These are phyloP conservation scores for Salvator merianae DNA, from an alignment of 2,113 vertebrate genomes.

Conservation along the genomic window DNA sequence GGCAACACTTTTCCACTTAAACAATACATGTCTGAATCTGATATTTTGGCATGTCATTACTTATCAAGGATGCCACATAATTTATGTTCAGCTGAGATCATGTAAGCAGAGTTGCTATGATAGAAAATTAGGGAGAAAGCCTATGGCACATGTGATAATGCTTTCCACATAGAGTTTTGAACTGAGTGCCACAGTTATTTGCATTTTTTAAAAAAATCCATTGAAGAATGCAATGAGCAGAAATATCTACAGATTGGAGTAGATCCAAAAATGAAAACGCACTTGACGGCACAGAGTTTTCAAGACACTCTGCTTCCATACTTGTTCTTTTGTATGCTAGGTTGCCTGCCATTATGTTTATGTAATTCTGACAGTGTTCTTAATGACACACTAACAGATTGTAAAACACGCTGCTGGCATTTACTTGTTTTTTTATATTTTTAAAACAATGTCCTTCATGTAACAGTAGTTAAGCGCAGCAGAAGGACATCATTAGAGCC, in stretches of 20 bases:
- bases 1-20: no score
- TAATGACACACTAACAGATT: conserved; percentile 99
- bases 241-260: conserved; percentile 51
- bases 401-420: conserved; percentile 96
- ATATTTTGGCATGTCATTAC: no score
- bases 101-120: no score
- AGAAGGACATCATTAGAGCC: conserved; percentile 99
- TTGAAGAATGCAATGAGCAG: conserved; percentile 37
- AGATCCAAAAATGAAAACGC: conserved; percentile 54
- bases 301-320: conserved; percentile 70
- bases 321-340: conserved; percentile 78
- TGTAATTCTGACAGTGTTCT: conserved; percentile 93
- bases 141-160: neutral
- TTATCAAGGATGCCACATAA: no score
- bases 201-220: conserved; percentile 9
- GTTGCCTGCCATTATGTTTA: conserved; percentile 87
- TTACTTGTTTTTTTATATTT: conserved; percentile 88
- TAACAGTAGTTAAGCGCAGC: conserved; percentile 99
- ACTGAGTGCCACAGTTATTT: neutral
- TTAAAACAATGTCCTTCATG: conserved; percentile 99
- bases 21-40: no score
- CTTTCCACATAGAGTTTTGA: neutral
- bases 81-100: no score
- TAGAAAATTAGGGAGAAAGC: neutral
- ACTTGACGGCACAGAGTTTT: conserved; percentile 74